Conservation (phyloP, 1,140 invertebrate genomes). For the Tyrophagus putrescentiae region DNA sequence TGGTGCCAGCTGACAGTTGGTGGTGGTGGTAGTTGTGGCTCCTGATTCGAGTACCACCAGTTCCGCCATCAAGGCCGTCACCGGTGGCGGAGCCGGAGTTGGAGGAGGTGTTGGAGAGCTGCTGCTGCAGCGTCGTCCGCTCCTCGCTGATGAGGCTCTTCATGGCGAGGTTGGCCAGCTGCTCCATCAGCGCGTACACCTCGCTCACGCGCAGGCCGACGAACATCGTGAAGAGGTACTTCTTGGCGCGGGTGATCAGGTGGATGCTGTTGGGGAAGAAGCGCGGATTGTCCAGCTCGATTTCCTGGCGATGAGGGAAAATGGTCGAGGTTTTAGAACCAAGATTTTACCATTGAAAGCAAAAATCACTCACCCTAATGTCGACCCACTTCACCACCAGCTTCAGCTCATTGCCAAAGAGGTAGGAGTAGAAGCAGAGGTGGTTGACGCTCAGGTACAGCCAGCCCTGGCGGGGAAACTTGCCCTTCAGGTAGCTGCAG, state of each 20-base stretch:
- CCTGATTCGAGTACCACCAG: too few species aligned
- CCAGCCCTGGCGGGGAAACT: conserved; percentile 82
- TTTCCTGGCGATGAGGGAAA: conserved; percentile 29
- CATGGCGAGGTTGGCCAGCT: conserved; percentile 90
- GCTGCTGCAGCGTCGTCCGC: background rate
- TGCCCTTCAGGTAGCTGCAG: conserved; percentile 77
- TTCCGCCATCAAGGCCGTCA: too few species aligned
- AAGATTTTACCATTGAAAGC: conserved; percentile 14
- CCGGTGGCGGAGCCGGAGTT: too few species aligned
- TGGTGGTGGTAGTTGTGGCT: too few species aligned
- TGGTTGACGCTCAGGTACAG: conserved; percentile 89
- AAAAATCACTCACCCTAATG: conserved; percentile 35
- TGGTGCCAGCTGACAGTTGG: too few species aligned
- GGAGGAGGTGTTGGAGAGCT: too few species aligned
- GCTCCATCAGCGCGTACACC: conserved; percentile 78
- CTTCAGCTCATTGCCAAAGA: conserved; percentile 76
- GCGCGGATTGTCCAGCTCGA: conserved; percentile 37
- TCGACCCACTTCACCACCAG: conserved; percentile 57
- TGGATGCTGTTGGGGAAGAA: conserved; percentile 68
- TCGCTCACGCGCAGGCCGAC: conserved; percentile 61
- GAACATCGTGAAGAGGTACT: conserved; percentile 77
- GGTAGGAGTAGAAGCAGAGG: conserved; percentile 86
- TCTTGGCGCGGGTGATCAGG: conserved; percentile 61
- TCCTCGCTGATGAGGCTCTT: conserved; percentile 46
- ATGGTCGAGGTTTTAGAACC: conserved; percentile 19